Base-by-base conservation (phyloP, 2,888 invertebrate genomes). In the Sphaerophoria taeniata region DNA sequence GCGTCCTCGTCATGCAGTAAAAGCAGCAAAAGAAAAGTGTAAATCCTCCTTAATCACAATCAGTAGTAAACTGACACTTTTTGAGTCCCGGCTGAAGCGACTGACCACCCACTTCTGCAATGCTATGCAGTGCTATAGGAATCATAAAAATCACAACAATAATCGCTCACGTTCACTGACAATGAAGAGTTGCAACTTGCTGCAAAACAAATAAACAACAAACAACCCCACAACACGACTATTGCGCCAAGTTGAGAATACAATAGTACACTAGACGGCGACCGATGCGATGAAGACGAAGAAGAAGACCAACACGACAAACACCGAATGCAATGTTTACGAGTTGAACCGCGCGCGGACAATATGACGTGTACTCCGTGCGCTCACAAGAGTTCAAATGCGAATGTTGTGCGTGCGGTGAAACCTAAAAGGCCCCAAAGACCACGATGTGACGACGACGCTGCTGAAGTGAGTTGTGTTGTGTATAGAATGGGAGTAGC, bases 401-500 rank as follows among this genome's bases (percentile, higher is more conserved):
- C 73, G 63, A 76, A 67, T 49, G 63, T 49, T 73, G 77, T 85
- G 85, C 85, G 85, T 85, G 85, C 85, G 73, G 73, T 81, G 81
- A 85, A 85, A 81, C 61, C 76, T 63, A 81, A 85, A 77, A 81
- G 81, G 71, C 69, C 80, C 69, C 63, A 67, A 73, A 63, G 67
- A 69, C 24, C 24, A 24, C 24, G 24, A 24, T 24, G 24, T 24
- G 24, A 24, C 24, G 24, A 24, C 24, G 24, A 1, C 2, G 24
- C 24, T 24, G 24, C 24, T 24, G 24, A 24, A 24, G 58, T 69
- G 61, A 71, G 60, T 80, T 81, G 65, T 33, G 33, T 55, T 55
- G 63, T 85, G 85, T 85, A 77, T 85, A 85, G 85, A 85, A 85
- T 85, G 85, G 85, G 85, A 80, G 85, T 85, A 85, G 85, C 85